Base-by-base conservation (phyloP, 2,113 vertebrate species). In the Hypocryptadius cinnamomeus region DNA sequence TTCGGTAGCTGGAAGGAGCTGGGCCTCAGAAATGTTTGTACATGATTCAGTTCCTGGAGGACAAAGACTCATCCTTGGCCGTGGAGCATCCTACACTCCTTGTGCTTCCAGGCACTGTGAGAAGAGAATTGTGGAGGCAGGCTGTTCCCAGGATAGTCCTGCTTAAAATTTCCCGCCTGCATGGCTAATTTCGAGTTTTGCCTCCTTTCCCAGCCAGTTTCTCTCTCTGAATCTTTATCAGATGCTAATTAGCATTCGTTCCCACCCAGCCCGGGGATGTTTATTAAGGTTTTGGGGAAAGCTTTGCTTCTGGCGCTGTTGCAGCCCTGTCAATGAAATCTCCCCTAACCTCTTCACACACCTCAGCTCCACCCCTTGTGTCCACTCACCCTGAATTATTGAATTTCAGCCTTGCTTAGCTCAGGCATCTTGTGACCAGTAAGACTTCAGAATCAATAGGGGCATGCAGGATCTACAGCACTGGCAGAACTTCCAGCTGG, bases 41-140 rank as follows among this genome's bases (percentile, higher is more conserved):
- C 15, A 22, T 59, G 94, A 82, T 85, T 94, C 90, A 87, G 85
- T 79, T 94, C 76, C 88, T 93, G 90, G 82, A 93, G 82, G 92
- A 91, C 82, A 80, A 65, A 87, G 60, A 31, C 72, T 92, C 77
- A 53, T 91, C 85, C 90, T 90, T 89, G 90, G 90, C 88, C 5
- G 0, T 3, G 11, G 47, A 87, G 42, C 73, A 69, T 85, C 31
- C 6, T 68, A 13, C 71, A 60, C 63, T 68, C 42, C 93, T 71
- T 81, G 31, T 91, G 94, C 90, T 93, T 90, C 85, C 81, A 92
- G 90, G 93, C 82, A 61, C 90, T 53, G 31, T 22, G n/a, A 91
- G 92, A 85, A 95, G 93, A 95, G 94, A 96, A 94, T 85, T 3
- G 85, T 91, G 83, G 92, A 94, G 92, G 80, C 83, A 93, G 76